Base-by-base conservation (phyloP, 1,140 invertebrate species). In the Asobara japonica region DNA sequence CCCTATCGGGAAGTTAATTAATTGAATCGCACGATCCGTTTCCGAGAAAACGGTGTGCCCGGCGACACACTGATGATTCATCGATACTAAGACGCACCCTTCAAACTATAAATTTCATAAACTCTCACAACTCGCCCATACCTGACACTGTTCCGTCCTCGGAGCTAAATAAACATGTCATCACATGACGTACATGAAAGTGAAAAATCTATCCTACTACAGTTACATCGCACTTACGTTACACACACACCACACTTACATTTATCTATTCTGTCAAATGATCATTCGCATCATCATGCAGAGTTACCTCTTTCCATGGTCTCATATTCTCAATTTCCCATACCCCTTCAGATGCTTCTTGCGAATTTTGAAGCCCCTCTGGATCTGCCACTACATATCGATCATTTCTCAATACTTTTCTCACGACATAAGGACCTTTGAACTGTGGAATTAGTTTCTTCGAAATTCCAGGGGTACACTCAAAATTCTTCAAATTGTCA, bases 391-490 rank as follows among this genome's bases (percentile, higher is more conserved):
- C 27, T 20, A 73, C 16, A 65, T 80, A 80, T 51, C 75, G 29
- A 73, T 81, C 76, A 64, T 78, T 73, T 30, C 33, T 20, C 13
- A 76, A 69, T 64, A 66, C 45, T 65, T 77, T 75, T 27, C 56
- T 65, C 16, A 81, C 41, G 13, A 45, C 33, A 68, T 78, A 82
- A 4, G 76, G 78, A 2, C 77, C 76, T 41, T 71, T 67, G 48
- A 66, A 82, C 29, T 72, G 74, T 5, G 76, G 76, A 27, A 77
- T 65, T 7, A 78, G 51, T 66, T 82, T 82, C 65, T 72, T 73
- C 29, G 65, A 76, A 10, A 64, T 61, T 11, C 77, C 80, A 8
- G 72, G 69, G 3, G 74, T 73, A 5, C 62, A 69, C 27, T 68
- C 71, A 16, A 74, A 71, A 51, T 78, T 78, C 8, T 22, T 33